Evolutionary conservation across 2,888 invertebrate genomes (phyloP), one percentile per base, ranked within the genome.

Genomic region (Podotricha telesiphe): DNA sequence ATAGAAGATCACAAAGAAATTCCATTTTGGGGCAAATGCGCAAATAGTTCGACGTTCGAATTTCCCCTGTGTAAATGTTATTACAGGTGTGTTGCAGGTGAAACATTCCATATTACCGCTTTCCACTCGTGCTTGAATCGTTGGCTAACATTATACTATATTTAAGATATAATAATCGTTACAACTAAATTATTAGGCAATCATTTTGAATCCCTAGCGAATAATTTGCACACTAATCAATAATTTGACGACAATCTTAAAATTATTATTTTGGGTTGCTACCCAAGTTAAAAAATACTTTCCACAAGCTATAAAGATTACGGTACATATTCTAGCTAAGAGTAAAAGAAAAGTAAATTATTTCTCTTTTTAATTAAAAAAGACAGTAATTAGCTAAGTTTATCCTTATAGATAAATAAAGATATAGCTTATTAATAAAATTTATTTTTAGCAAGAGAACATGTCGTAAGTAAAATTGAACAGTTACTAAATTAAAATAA

Each of bases 1-100:
- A 84, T 84, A 83, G 75, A 76, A 77, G 76, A 79, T 79, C 78
- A 88, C 87, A 91, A 89, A 89, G 87, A 89, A 89, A 89, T 89
- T 88, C 88, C 85, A 88, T 91, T 87, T 89, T 86, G 82, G 88
- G 86, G 82, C 83, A 87, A 89, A 89, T 81, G 86, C 84, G 86
- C 89, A 88, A 90, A 89, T 89, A 91, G 89, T 91, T 91, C 87
- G 90, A 90, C 86, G 86, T 90, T 88, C 87, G 90, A 87, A 91
- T 91, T 91, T 91, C 89, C 89, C 91, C 76, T 87, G 91, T 88
- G 91, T 89, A 91, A 91, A 91, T 90, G 87, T 91, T 91, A 88
- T 89, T 88, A 88, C 86, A 84, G 84, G 82, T 80, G 80, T 80
- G 82, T 82, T 88, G 86, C 87, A 87, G 86, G 86, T 86, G 84